Conservation (phyloP, 2,797 vertebrate genomes). For the Sebastes cheni region DNA sequence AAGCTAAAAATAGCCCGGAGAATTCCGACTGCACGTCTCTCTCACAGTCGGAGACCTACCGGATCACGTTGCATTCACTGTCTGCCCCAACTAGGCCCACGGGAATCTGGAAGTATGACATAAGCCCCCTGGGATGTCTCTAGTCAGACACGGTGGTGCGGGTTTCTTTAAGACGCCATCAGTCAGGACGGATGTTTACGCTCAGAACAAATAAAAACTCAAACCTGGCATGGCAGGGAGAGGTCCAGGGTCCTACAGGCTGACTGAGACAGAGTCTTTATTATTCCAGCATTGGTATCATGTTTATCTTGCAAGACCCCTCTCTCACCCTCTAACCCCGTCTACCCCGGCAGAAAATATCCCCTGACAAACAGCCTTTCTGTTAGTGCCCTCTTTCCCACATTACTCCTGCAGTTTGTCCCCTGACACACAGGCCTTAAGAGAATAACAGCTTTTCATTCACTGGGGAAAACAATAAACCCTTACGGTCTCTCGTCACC, state of each 20-base stretch:
- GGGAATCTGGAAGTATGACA: slow-evolving; percentile 59
- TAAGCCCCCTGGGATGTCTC: slow-evolving; percentile 36
- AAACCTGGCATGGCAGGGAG: slow-evolving; percentile 35
- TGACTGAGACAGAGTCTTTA: slow-evolving; percentile 59
- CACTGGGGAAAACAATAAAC: slow-evolving; percentile 71
- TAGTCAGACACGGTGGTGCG: slow-evolving; percentile 34
- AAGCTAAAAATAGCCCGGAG: slow-evolving; percentile 55
- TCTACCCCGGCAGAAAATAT: slow-evolving; percentile 54
- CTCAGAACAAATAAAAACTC: slow-evolving; percentile 41
- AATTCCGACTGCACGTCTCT: slow-evolving; percentile 36
- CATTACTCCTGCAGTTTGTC: slow-evolving; percentile 73
- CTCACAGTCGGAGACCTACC: slow-evolving; percentile 32
- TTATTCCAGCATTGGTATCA: slow-evolving; percentile 67
- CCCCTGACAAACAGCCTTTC: slow-evolving; percentile 65
- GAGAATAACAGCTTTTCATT: slow-evolving; percentile 76
- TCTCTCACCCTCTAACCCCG: slow-evolving; percentile 61
- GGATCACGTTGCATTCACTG: slow-evolving; percentile 32
- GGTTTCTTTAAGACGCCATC: slow-evolving; percentile 27
- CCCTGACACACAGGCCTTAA: slow-evolving; percentile 62
- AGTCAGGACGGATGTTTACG: slow-evolving; percentile 56
- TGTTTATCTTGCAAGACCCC: slow-evolving; percentile 77
- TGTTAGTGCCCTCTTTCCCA: slow-evolving; percentile 74
- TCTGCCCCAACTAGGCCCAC: slow-evolving; percentile 41
- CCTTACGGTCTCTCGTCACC: slow-evolving; percentile 48
- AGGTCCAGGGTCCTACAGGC: slow-evolving; percentile 22